Percentiles rank a stretch among this genome's conserved stretches.
These are phyloP conservation scores for Geophilus truncorum DNA, from an alignment of 2,888 invertebrate species.

Conservation along the genomic window DNA sequence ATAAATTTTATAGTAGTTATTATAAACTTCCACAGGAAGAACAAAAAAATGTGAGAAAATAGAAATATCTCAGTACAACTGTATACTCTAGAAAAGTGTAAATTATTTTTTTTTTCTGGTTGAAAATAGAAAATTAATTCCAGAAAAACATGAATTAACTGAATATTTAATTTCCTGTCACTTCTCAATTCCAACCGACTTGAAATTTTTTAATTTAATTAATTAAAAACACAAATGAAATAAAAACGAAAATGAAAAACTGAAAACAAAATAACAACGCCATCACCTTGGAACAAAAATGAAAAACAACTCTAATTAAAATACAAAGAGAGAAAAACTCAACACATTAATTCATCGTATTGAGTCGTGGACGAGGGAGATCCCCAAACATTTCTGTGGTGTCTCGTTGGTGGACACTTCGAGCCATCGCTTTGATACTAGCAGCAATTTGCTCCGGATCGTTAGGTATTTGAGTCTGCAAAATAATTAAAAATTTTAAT, in stretches of 20 bases:
- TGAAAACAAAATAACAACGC: not conserved
- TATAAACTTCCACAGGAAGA: slow-evolving; percentile 16
- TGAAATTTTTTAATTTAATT: not conserved
- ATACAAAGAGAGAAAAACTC: not conserved
- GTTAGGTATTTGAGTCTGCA: not conserved
- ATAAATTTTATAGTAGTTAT: not conserved
- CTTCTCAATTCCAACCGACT: not conserved
- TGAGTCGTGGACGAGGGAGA: slow-evolving; percentile 68
- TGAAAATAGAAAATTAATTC: not conserved
- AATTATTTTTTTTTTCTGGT: not conserved
- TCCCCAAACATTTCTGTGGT: slow-evolving; percentile 70
- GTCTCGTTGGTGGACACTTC: slow-evolving; percentile 76
- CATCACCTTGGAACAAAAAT: no score
- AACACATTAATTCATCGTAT: slow-evolving; percentile 34
- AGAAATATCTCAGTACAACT: slow-evolving; percentile 13
- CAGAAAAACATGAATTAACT: not conserved
- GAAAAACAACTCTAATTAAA: not conserved
- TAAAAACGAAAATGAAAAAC: not conserved
- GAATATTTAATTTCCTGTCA: not conserved
- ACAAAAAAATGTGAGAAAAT: slow-evolving; percentile 18
- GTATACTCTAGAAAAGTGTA: slow-evolving; percentile 2
- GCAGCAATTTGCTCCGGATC: slow-evolving; percentile 76
- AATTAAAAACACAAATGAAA: not conserved
- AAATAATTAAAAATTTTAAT: not conserved
- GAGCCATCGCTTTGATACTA: slow-evolving; percentile 84